A percentile compares a stretch with the other conserved stretches of the same genome.
Conservation (phyloP, 2,113 vertebrate species). For the Nannospalax galili region DNA sequence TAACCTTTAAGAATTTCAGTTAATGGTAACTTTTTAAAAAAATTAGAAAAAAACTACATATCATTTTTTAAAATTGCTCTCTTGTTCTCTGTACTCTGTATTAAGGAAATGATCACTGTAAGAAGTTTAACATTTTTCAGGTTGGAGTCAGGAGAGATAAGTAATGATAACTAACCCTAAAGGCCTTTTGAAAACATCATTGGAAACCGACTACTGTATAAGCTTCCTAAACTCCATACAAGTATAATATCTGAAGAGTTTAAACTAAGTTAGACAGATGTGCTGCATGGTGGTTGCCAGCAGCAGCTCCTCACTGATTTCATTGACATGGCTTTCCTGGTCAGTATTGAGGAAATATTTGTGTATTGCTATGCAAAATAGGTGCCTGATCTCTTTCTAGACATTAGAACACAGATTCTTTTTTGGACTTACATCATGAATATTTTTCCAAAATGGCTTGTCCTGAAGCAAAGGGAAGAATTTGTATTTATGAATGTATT, state of each 20-base stretch:
- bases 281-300: background rate
- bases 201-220: too few relatives aligned
- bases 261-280: background rate
- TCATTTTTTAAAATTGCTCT: too few relatives aligned
- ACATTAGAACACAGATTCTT: background rate
- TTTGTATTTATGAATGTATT: background rate
- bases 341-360: background rate
- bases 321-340: background rate
- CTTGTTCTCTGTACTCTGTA: background rate
- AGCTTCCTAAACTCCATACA: too few relatives aligned
- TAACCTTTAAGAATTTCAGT: background rate
- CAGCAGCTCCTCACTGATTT: background rate
- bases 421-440: background rate
- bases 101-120: background rate
- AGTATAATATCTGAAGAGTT: too few relatives aligned
- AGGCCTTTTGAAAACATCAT: too few relatives aligned
- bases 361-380: background rate
- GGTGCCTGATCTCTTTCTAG: background rate
- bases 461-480: background rate
- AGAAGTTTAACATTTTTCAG: background rate
- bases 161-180: too few relatives aligned
- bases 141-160: background rate
- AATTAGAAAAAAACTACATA: too few relatives aligned
- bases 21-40: too few relatives aligned
- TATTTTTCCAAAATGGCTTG: background rate